Conservation (phyloP, 2,888 invertebrate species). For the Erebia palarica region DNA sequence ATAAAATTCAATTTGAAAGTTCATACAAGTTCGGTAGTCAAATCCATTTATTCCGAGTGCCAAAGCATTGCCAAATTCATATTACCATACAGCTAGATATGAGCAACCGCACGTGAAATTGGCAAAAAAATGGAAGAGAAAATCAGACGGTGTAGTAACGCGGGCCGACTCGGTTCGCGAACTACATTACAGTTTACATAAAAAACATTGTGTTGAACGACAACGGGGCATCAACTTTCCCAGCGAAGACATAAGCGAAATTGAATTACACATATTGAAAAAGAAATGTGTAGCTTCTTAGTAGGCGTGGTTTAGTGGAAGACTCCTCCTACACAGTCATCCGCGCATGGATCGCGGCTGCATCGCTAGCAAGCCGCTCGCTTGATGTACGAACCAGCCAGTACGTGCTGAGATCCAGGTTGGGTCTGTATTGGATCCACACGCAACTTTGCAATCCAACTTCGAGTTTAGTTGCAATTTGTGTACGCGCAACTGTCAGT, state of each 20-base stretch:
- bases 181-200: conserved; percentile 83
- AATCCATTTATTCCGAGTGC: conserved; percentile 32
- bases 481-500: conserved; percentile 43
- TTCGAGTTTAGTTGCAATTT: conserved; percentile 56
- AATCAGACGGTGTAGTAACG: conserved; percentile 69
- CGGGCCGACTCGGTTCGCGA: conserved; percentile 76
- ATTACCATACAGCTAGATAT: conserved; percentile 55
- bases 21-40: conserved; percentile 26
- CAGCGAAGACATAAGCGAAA: conserved; percentile 83
- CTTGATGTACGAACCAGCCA: conserved; percentile 58
- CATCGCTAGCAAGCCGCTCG: conserved; percentile 61
- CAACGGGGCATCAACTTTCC: conserved; percentile 82
- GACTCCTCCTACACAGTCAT: conserved; percentile 75
- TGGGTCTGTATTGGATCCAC: conserved; percentile 56
- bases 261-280: conserved; percentile 83
- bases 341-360: conserved; percentile 73
- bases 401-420: conserved; percentile 57
- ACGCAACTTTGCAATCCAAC: conserved; percentile 58
- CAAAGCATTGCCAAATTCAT: conserved; percentile 39
- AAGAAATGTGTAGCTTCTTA: conserved; percentile 82
- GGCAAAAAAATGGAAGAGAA: conserved; percentile 64
- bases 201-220: conserved; percentile 82
- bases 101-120: conserved; percentile 77
- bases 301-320: conserved; percentile 77
- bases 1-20: conserved; percentile 31